Percentiles rank a stretch among this genome's conserved stretches.
These are phyloP conservation scores for Antennarius maculatus DNA, from an alignment of 2,797 vertebrate genomes.

Conservation along the genomic window DNA sequence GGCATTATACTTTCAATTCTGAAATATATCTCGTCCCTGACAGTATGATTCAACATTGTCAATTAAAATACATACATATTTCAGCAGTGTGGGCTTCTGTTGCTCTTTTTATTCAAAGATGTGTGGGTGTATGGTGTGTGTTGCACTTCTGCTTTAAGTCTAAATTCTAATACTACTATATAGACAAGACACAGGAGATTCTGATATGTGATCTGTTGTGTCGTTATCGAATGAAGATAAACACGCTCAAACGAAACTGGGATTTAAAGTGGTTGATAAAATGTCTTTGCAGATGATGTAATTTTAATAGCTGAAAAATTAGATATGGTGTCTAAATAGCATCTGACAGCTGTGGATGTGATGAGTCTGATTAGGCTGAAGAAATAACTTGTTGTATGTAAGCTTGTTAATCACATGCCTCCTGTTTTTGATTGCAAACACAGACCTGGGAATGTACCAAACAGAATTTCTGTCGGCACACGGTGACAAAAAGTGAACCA, in stretches of 20 bases:
- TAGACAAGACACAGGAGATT: neutral
- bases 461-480: neutral
- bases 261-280: neutral
- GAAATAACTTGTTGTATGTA: no score
- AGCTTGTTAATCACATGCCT: no score
- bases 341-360: no score
- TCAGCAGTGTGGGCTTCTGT: neutral
- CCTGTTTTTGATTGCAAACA: neutral
- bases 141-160: neutral
- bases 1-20: no score
- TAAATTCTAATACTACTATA: neutral
- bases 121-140: neutral
- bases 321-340: neutral
- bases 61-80: neutral
- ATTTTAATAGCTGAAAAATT: neutral
- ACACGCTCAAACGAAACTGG: neutral
- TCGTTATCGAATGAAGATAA: neutral
- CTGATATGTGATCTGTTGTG: neutral
- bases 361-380: no score
- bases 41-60: neutral
- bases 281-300: neutral
- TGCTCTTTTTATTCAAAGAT: neutral
- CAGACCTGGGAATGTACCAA: neutral
- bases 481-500: conserved; percentile 1
- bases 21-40: no score